Base-by-base conservation (phyloP, 2,113 vertebrate genomes). In the Scomber scombrus region DNA sequence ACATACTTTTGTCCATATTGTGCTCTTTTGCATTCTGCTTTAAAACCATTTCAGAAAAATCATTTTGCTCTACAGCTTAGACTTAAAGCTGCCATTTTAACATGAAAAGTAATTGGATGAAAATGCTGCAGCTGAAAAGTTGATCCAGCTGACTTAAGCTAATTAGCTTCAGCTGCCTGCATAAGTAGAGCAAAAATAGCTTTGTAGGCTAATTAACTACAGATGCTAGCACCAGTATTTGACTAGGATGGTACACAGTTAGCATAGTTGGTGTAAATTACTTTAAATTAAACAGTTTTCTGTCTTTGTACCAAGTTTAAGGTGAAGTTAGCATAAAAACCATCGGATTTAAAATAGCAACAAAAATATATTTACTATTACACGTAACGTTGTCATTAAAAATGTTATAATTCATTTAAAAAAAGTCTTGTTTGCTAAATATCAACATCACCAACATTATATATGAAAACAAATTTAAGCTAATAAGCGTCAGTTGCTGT, bases 81-180 rank as follows among this genome's bases (percentile, higher is more conserved):
- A 5, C 26, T 11, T 16, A 0, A 11, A 43, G 50, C 29, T 23
- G 67, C 58, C 11, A 19, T 64, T 23, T 21, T 12, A 10, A 18
- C 12, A 9, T 14, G 5, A 60, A 4, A 11, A 15, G 23, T 8
- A 58, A 46, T 19, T 29, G 19, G 29, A 58, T 23, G 51, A 58
- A 75, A 47, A 2, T 46, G 23, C 40, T 23, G 57, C 47, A 40
- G 70, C 46, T 50, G 16, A 49, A 52, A 56, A 40, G 71, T 62
- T 63, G 31, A 54, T 63, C 34, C 60, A 49, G 62, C 52, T 34
- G 72, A 49, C 23, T 19, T 16, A 12, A 26, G 54, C 73, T 65
- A 68, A 66, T 55, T 70, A 81, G 50, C 71, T 43, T 69, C 71
- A 75, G 50, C 31, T 68, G 55, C 18, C 12, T 68, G 52, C 43